A percentile compares a stretch with the other conserved stretches of the same genome.
These are phyloP conservation scores for Gymnodraco acuticeps DNA, from an alignment of 2,797 vertebrate species.

Conservation along the genomic window DNA sequence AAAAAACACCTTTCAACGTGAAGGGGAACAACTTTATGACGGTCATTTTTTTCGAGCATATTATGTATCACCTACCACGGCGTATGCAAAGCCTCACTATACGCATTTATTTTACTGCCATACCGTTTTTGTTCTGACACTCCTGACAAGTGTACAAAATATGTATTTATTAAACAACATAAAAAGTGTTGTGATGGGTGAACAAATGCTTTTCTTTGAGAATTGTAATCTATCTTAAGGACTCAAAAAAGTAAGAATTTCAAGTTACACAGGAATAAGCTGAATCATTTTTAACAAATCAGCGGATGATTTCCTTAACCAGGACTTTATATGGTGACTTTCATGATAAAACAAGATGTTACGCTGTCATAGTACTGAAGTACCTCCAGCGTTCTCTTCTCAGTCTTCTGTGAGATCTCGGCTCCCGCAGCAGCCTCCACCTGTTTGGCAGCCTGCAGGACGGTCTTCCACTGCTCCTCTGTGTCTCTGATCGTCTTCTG, in stretches of 20 bases:
- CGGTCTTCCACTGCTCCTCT: conserved; percentile 78
- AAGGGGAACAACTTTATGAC: not conserved
- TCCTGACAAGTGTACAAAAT: not conserved
- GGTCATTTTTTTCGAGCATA: not conserved
- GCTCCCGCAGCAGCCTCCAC: conserved; percentile 39
- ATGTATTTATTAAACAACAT: not conserved
- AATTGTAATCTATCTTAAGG: too few relatives aligned
- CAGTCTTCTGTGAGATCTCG: conserved; percentile 55
- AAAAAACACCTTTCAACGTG: too few relatives aligned
- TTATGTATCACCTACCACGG: not conserved
- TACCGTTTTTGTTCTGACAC: not conserved
- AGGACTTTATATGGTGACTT: not conserved
- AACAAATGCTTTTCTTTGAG: not conserved
- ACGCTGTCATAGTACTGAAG: not conserved
- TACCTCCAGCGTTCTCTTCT: conserved; percentile 67
- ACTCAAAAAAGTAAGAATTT: too few relatives aligned
- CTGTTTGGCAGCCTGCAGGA: conserved; percentile 54
- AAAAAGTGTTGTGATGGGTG: not conserved
- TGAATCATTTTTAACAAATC: too few relatives aligned
- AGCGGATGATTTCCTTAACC: not conserved
- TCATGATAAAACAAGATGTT: not conserved
- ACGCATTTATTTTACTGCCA: not conserved
- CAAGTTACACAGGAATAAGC: too few relatives aligned
- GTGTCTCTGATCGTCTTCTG: conserved; percentile 68
- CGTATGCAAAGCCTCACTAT: not conserved